Evolutionary conservation across 2,888 invertebrate species (phyloP).

Genomic region (Actias luna): DNA sequence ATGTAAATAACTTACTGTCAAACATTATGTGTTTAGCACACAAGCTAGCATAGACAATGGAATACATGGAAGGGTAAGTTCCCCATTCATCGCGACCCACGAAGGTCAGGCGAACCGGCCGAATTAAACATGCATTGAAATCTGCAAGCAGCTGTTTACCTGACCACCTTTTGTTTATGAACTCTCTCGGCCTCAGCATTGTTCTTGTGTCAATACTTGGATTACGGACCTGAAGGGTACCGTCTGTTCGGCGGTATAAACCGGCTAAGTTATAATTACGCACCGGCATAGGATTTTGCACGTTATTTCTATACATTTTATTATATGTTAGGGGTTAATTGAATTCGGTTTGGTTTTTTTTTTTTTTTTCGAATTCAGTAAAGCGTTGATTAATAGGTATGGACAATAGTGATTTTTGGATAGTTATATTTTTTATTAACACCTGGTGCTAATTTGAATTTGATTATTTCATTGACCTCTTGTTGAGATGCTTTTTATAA

Average conservation of each 20-base stretch:
- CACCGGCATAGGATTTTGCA: not conserved
- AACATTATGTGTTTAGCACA: not conserved
- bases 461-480: slow-evolving; percentile 18
- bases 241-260: slow-evolving; percentile 5
- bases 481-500: not conserved
- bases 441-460: slow-evolving; percentile 59
- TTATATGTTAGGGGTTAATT: slow-evolving; percentile 16
- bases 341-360: slow-evolving; percentile 18
- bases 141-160: slow-evolving; percentile 56
- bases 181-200: slow-evolving; percentile 23
- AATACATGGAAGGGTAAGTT: slow-evolving; percentile 13
- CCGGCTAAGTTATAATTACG: slow-evolving; percentile 14
- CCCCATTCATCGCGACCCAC: slow-evolving; percentile 14
- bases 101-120: slow-evolving; percentile 33
- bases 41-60: slow-evolving; percentile 6
- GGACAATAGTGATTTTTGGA: slow-evolving; percentile 20
- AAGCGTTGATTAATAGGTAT: not conserved
- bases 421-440: slow-evolving; percentile 52
- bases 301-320: not conserved
- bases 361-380: not conserved
- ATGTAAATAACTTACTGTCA: not conserved
- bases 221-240: slow-evolving; percentile 14
- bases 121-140: slow-evolving; percentile 33
- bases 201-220: slow-evolving; percentile 28
- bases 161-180: slow-evolving; percentile 36